Evolutionary conservation across 53 echinoderm and acorn worm species (phyloP), one percentile per base, ranked within the genome.

Genomic region (Stichopus horrens): DNA sequence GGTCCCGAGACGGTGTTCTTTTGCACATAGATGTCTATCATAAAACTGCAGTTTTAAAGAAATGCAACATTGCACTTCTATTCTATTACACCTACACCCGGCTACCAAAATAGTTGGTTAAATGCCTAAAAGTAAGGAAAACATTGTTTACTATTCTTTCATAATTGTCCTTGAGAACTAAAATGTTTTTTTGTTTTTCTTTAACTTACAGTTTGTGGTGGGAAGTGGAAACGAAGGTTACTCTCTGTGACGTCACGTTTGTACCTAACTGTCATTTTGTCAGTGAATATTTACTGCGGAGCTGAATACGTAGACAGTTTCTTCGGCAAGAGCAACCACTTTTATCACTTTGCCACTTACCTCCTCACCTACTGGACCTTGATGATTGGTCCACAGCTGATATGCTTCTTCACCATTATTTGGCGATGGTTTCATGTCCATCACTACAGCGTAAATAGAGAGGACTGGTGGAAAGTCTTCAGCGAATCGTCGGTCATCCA

Each of bases 161-260:
- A 37, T 37, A 37, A 37, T 37, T 37, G 37, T 37, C 37, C 37
- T 37, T 37, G 37, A 37, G 37, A 37, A 37, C 0, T 37, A 2
- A 37, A 1, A 37, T 71, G n/a, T 71, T 16, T 16, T 71, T 20
- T 19, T 63, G 16, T 63, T 71, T 71, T 2, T 18, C 6, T 16
- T 71, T 18, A 16, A 13, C 16, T 4, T 10, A 16, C 14, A 71
- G 71, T 71, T 18, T 18, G n/a, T 52, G 77, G 77, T 51, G 37
- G 68, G 7, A 63, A 14, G 23, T 63, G 85, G 85, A 85, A 37
- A 67, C 9, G 85, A 37, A 23, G 85, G 37, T 4, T 85, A 18
- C 85, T 85, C 21, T 22, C 66, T 85, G 53, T 85, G 85, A 85
- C 85, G 85, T 85, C 85, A 68, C 68, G 85, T 6, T 51, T 85